Conservation (phyloP, 2,888 invertebrate species). For the Trilocha varians region DNA sequence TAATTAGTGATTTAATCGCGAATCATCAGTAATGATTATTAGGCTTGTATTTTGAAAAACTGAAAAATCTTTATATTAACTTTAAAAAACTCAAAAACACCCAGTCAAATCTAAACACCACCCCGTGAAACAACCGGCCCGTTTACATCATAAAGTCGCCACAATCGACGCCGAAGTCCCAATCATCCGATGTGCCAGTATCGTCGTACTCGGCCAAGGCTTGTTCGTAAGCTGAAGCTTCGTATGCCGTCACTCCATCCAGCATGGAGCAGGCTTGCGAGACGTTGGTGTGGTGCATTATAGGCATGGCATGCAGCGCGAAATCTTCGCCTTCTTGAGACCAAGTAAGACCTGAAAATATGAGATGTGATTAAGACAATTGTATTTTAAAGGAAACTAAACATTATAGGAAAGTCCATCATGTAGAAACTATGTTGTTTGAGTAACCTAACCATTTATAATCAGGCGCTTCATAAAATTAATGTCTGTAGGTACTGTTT, state of each 20-base stretch:
- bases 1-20: no score
- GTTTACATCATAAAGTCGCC: constrained; percentile 80
- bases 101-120: no score
- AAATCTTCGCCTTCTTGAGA: constrained; percentile 79
- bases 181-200: constrained; percentile 73
- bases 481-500: no score
- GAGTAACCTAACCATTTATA: no score
- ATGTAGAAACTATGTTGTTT: no score
- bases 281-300: constrained; percentile 76
- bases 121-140: background rate
- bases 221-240: constrained; percentile 73
- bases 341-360: constrained; percentile 73
- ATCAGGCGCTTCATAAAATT: no score
- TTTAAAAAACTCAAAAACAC: no score
- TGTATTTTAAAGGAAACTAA: no score
- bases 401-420: no score
- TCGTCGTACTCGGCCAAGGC: constrained; percentile 76
- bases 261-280: constrained; percentile 73
- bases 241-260: constrained; percentile 74
- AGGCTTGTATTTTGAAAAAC: no score
- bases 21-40: no score
- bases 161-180: constrained; percentile 81
- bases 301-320: constrained; percentile 76
- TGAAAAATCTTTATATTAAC: no score
- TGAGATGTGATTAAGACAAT: constrained; percentile 32